A percentile compares a stretch with the other conserved stretches of the same genome.
Conservation (phyloP, 2,888 invertebrate genomes). For the Mimas tiliae region DNA sequence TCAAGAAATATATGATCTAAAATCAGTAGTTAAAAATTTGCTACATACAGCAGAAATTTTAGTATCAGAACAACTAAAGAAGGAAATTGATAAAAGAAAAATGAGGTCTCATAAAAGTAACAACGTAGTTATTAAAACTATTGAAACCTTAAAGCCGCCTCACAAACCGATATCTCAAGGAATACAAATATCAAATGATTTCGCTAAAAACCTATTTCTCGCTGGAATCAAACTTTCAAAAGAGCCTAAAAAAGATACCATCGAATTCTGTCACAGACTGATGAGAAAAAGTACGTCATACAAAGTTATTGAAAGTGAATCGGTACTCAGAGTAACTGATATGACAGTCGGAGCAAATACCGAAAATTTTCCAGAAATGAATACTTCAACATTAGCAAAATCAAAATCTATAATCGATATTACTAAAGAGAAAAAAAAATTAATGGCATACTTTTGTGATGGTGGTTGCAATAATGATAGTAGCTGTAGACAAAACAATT, state of each 20-base stretch:
- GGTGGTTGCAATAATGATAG: slow-evolving; percentile 26
- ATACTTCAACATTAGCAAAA: slow-evolving; percentile 43
- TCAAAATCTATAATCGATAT: slow-evolving; percentile 57
- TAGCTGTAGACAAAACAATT: background rate
- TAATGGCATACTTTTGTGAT: slow-evolving; percentile 57
- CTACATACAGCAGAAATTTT: slow-evolving; percentile 57
- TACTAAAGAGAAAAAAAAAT: slow-evolving; percentile 44
- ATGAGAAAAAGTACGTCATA: slow-evolving; percentile 67
- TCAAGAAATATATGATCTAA: slow-evolving; percentile 62
- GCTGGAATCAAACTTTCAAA: slow-evolving; percentile 57
- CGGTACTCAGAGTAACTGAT: slow-evolving; percentile 69
- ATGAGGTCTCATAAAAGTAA: slow-evolving; percentile 25
- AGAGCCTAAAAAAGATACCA: slow-evolving; percentile 47
- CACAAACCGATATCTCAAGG: slow-evolving; percentile 48
- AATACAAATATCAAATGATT: slow-evolving; percentile 53
- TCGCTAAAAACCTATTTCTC: slow-evolving; percentile 40
- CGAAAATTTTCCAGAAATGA: slow-evolving; percentile 38
- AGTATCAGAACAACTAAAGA: slow-evolving; percentile 49
- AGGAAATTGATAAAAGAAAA: slow-evolving; percentile 31
- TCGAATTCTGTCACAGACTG: slow-evolving; percentile 49
- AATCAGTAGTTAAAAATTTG: slow-evolving; percentile 58
- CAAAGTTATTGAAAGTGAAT: slow-evolving; percentile 71
- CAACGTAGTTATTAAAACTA: slow-evolving; percentile 31
- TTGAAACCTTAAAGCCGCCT: slow-evolving; percentile 35
- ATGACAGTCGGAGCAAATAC: slow-evolving; percentile 56